A percentile compares a stretch with the other conserved stretches of the same genome.
phyloP scores from a whole-genome alignment of 2,797 vertebrate species.

The Phalloptychus januarius region DNA sequence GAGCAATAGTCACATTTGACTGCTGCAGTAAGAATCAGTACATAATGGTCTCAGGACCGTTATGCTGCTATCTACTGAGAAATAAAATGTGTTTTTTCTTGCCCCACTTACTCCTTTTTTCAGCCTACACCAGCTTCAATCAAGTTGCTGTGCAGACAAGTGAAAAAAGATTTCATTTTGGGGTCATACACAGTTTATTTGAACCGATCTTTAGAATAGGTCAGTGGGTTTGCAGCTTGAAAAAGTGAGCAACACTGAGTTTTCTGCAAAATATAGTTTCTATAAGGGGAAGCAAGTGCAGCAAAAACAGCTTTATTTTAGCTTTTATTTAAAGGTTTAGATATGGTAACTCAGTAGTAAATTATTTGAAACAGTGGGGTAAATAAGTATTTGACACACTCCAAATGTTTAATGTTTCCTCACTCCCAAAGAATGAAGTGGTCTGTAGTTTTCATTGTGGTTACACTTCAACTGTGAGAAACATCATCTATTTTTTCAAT shows the following conservation, averaged over 20 bases:
- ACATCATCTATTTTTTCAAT: neutral
- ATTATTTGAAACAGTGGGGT: neutral
- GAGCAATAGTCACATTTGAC: slow-evolving; percentile 4
- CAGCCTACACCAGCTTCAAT: neutral
- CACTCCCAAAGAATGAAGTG: neutral
- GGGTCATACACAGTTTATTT: neutral
- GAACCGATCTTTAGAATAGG: neutral
- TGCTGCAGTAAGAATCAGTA: neutral
- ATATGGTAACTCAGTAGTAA: neutral
- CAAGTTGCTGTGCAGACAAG: neutral
- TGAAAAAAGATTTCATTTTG: neutral
- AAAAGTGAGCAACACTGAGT: neutral
- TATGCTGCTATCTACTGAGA: neutral
- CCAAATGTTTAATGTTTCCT: neutral
- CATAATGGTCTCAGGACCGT: neutral
- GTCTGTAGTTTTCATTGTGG: neutral
- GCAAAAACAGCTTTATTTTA: neutral
- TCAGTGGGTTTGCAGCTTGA: neutral
- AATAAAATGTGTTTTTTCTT: neutral
- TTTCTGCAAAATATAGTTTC: neutral
- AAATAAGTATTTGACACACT: neutral
- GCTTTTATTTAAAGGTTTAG: neutral
- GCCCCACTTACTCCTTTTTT: neutral
- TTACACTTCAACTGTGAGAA: neutral
- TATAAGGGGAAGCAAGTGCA: neutral